Base-by-base conservation (phyloP, 2,888 invertebrate genomes). In the Oligia fasciuncula region DNA sequence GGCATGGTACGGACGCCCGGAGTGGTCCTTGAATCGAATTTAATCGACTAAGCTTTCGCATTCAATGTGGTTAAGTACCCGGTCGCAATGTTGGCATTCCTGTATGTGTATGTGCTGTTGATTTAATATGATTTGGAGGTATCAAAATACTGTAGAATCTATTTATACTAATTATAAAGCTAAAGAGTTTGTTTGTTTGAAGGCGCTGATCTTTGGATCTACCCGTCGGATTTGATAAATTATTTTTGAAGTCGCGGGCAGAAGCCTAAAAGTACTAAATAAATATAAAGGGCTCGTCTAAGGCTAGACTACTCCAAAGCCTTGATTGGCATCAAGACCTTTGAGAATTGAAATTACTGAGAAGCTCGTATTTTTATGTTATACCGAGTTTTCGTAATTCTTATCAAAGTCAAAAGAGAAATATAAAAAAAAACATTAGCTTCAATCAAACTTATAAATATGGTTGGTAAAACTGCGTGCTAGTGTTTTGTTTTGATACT, bases 11-110 rank as follows among this genome's bases (percentile, higher is more conserved):
- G 84, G 86, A 80, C 83, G 85, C 79, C 70, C 73, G 66, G 85
- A 89, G 89, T 91, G 87, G 89, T 85, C 87, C 88, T 85, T 87
- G 88, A 91, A 91, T 89, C 89, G 88, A 89, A 91, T 89, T 89
- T 88, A 91, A 90, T 91, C 87, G 88, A 90, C 85, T 87, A 87
- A 89, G 88, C 90, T 87, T 88, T 92, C 85, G 86, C 83, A 88
- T 91, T 88, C 84, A 90, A 86, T 88, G 77, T 85, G 76, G 86
- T 87, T 82, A 89, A 89, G 87, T 87, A 89, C 88, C 85, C 85
- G 86, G 86, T 82, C 72, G 66, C 66, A 75, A 73, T 84, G 79
- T 77, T 80, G 54, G 80, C 65, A 83, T 83, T 80, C 67, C 76
- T 65, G 70, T 73, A 65, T 79, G 43, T 78, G 79, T 78, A 79